phyloP scores from a whole-genome alignment of 1,140 invertebrate species.

The Drosophila lacertosa region DNA sequence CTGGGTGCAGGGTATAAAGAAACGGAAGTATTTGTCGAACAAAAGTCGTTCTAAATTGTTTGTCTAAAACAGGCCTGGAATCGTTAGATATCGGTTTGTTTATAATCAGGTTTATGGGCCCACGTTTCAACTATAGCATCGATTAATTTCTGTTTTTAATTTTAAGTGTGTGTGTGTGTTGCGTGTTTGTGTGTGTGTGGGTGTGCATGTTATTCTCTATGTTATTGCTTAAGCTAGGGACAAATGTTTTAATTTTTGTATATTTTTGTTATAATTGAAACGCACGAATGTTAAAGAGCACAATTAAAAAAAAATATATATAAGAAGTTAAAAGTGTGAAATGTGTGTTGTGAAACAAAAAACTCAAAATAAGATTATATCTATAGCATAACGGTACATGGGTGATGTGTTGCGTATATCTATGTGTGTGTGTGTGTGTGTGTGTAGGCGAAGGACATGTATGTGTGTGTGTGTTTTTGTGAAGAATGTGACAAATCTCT shows the following conservation, averaged over 20 bases:
- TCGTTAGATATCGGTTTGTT: background rate
- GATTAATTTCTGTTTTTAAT: background rate
- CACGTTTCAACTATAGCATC: constrained; percentile 1
- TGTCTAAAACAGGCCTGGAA: background rate
- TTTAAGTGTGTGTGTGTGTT: background rate
- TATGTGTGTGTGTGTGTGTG: background rate
- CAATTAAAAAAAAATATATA: constrained; percentile 20
- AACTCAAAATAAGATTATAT: background rate
- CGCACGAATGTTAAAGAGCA: constrained; percentile 36
- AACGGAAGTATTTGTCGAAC: background rate
- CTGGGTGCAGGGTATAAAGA: too few species aligned
- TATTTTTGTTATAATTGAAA: constrained; percentile 21
- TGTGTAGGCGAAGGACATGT: too few species aligned
- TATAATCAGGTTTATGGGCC: constrained; percentile 21
- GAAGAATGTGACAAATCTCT: constrained; percentile 24
- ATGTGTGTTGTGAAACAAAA: constrained; percentile 12
- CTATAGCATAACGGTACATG: constrained; percentile 20
- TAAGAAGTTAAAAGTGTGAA: constrained; percentile 2
- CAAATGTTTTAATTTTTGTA: constrained; percentile 6
- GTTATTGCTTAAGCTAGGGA: constrained; percentile 25
- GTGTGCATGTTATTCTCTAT: background rate
- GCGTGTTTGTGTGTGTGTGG: background rate
- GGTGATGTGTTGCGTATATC: constrained; percentile 25
- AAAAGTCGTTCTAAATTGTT: constrained; percentile 2
- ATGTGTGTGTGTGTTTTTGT: background rate